These are phyloP conservation scores for Venturia canescens DNA, from an alignment of 1,140 invertebrate genomes.

Conservation along the genomic window DNA sequence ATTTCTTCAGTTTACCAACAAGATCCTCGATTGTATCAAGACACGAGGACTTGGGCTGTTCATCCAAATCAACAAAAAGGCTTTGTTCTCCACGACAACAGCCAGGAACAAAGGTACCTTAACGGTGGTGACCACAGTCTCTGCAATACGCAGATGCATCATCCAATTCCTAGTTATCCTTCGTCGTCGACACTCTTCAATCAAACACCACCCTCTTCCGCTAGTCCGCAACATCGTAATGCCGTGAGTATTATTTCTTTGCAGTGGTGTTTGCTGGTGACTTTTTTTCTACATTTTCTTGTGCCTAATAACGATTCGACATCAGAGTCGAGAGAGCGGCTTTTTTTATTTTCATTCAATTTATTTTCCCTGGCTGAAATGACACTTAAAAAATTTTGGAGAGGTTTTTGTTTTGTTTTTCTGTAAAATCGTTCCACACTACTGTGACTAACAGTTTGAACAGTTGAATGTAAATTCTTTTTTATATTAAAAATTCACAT, in stretches of 20 bases:
- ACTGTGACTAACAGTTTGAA: too few relatives aligned
- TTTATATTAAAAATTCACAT: too few relatives aligned
- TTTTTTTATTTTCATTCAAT: too few relatives aligned
- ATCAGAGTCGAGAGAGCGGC: background rate
- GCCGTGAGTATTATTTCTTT: constrained; percentile 66
- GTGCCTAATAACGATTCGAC: too few relatives aligned
- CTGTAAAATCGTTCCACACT: too few relatives aligned
- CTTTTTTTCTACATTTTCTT: background rate
- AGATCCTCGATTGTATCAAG: constrained; percentile 73
- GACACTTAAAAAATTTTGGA: too few relatives aligned
- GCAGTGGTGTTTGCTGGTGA: background rate
- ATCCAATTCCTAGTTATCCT: constrained; percentile 70
- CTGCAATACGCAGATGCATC: constrained; percentile 75
- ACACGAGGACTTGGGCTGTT: constrained; percentile 71
- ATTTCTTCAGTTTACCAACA: constrained; percentile 68
- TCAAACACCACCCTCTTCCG: constrained; percentile 75
- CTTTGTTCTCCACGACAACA: constrained; percentile 73
- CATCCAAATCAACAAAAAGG: constrained; percentile 71
- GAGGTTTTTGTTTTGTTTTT: too few relatives aligned
- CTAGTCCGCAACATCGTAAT: constrained; percentile 76
- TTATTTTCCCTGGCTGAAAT: too few relatives aligned
- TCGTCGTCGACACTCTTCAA: constrained; percentile 71
- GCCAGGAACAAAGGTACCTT: constrained; percentile 74
- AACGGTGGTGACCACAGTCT: constrained; percentile 75
- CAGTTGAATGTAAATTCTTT: too few relatives aligned